Evolutionary conservation across 2,113 vertebrate genomes (phyloP).

Genomic region (Aptenodytes patagonicus): DNA sequence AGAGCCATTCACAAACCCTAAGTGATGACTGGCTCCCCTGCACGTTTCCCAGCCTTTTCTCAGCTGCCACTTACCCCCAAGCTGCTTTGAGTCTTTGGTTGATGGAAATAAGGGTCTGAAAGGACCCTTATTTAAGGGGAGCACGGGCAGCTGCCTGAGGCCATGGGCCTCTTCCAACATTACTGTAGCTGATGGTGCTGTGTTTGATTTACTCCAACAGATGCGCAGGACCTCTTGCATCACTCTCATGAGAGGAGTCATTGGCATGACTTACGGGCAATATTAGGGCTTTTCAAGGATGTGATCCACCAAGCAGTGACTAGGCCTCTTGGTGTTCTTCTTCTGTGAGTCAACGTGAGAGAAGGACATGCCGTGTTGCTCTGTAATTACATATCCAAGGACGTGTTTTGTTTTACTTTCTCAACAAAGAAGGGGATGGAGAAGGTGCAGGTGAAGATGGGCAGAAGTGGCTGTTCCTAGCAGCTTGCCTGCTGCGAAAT

Average conservation of each 20-base stretch:
- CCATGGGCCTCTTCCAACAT: neutral
- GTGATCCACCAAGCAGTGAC: neutral
- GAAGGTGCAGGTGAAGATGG: neutral
- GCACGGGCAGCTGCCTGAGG: neutral
- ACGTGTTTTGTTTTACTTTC: neutral
- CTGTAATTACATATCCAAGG: neutral
- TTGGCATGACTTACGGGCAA: fast-evolving
- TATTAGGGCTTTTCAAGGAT: neutral
- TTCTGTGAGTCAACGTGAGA: neutral
- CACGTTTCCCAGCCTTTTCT: neutral
- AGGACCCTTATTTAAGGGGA: neutral
- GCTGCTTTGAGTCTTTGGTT: neutral
- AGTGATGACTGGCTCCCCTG: neutral
- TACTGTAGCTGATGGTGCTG: neutral
- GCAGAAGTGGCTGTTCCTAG: neutral
- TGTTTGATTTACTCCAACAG: neutral
- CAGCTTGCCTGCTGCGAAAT: neutral
- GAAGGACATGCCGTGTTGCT: neutral
- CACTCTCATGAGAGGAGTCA: neutral
- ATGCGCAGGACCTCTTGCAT: neutral
- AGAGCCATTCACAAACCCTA: neutral
- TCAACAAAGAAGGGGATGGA: neutral
- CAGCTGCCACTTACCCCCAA: neutral
- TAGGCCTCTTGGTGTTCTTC: neutral
- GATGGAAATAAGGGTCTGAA: neutral